Percentiles rank a stretch among this genome's conserved stretches.
Conservation (phyloP, 2,888 invertebrate genomes). For the Drosophila falleni region DNA sequence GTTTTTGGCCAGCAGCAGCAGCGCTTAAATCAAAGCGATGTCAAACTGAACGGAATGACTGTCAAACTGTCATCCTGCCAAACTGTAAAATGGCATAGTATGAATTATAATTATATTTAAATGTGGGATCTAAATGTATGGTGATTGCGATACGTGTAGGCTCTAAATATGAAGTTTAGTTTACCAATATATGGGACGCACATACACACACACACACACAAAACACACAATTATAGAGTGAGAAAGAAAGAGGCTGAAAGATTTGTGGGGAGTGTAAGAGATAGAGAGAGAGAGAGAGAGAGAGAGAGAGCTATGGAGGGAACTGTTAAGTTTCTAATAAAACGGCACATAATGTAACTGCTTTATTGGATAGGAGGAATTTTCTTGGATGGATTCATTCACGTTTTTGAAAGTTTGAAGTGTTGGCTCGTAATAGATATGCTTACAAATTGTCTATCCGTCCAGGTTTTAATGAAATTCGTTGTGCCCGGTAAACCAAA, state of each 20-base stretch:
- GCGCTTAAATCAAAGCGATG: constrained; percentile 34
- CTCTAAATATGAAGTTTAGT: constrained; percentile 36
- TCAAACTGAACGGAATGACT: constrained; percentile 45
- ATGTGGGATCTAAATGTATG: constrained; percentile 26
- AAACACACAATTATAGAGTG: constrained; percentile 34
- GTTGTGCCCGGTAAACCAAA: constrained; percentile 83
- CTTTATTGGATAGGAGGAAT: constrained; percentile 28
- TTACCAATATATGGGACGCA: constrained; percentile 42
- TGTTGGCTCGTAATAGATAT: constrained; percentile 52
- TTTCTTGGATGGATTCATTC: constrained; percentile 50
- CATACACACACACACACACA: constrained; percentile 36
- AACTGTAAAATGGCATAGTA: constrained; percentile 36
- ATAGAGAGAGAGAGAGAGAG: constrained; percentile 11
- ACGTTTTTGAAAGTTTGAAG: constrained; percentile 19
- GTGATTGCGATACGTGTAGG: constrained; percentile 35
- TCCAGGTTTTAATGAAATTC: constrained; percentile 82
- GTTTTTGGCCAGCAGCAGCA: constrained; percentile 41
- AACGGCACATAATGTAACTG: constrained; percentile 50
- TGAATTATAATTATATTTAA: constrained; percentile 4
- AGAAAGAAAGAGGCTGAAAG: constrained; percentile 15
- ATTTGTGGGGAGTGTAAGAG: constrained; percentile 4
- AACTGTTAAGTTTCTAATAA: constrained; percentile 32
- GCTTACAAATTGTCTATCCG: constrained; percentile 83
- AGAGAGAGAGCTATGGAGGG: constrained; percentile 13
- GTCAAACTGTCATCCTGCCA: constrained; percentile 45